phyloP scores from a whole-genome alignment of 2,797 vertebrate genomes.

The Hirundo rustica region DNA sequence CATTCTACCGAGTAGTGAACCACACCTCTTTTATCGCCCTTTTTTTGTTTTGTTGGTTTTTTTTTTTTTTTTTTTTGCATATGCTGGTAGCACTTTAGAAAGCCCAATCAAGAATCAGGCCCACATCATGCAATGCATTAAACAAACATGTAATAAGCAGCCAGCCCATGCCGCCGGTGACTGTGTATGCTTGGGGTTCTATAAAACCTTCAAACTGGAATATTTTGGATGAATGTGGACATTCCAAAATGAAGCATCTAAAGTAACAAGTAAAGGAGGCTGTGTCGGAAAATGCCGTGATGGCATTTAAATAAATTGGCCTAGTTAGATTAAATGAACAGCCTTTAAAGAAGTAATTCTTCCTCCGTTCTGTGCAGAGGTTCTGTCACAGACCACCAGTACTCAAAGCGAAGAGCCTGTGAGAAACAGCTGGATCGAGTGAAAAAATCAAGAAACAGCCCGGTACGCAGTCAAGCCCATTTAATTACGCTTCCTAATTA shows the following conservation, averaged over 20 bases:
- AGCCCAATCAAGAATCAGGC: not conserved
- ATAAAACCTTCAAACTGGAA: not conserved
- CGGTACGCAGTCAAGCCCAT: conserved; percentile 55
- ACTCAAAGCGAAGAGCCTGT: conserved; percentile 53
- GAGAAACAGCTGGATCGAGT: conserved; percentile 72
- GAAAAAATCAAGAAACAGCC: conserved; percentile 58
- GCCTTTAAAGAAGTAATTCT: conserved; percentile 48
- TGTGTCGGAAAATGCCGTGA: conserved; percentile 35
- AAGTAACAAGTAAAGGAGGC: not conserved
- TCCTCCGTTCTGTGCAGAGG: conserved; percentile 19
- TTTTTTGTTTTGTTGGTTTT: not conserved
- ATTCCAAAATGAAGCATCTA: not conserved
- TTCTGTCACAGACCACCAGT: conserved; percentile 64
- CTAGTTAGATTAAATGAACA: conserved; percentile 54
- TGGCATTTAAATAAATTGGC: conserved; percentile 61
- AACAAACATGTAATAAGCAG: not conserved
- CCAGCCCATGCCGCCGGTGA: not conserved
- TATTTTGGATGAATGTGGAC: conserved; percentile 9
- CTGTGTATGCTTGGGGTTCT: not conserved
- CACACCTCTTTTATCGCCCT: not conserved
- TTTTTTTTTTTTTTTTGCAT: not conserved
- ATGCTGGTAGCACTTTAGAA: not conserved
- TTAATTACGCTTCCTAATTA: conserved; percentile 72
- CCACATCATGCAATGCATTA: not conserved
- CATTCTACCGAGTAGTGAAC: not conserved